Evolutionary conservation across 2,888 invertebrate genomes (phyloP).

Genomic region (Sphaerophoria rueppellii): DNA sequence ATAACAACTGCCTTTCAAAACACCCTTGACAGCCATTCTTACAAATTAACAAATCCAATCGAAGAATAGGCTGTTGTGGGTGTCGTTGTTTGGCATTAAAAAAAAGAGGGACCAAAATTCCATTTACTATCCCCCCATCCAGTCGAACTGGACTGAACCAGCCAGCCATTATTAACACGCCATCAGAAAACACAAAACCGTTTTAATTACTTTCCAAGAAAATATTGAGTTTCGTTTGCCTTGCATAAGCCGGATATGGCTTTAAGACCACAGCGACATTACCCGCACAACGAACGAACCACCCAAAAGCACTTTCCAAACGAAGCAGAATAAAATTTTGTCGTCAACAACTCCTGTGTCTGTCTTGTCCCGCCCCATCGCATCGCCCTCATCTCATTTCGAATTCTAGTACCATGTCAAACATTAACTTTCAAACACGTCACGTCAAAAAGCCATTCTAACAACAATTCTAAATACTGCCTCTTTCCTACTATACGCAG

Average conservation of each 20-base stretch:
- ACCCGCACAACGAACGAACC: neutral
- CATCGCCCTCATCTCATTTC: conserved; percentile 50
- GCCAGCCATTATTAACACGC: conserved; percentile 1
- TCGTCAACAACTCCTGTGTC: neutral
- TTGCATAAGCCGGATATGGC: neutral
- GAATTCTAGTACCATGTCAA: conserved; percentile 67
- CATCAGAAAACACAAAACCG: conserved; percentile 49
- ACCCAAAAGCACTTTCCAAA: conserved; percentile 14
- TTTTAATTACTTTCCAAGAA: conserved; percentile 67
- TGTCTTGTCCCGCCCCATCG: neutral
- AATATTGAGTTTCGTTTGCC: conserved; percentile 26
- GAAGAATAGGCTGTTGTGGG: conserved; percentile 38
- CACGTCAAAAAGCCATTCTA: conserved; percentile 70
- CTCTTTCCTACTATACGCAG: conserved; percentile 9
- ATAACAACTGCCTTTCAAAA: conserved; percentile 4
- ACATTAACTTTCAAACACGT: conserved; percentile 65
- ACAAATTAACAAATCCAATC: conserved; percentile 70
- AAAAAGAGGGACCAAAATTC: conserved; percentile 29
- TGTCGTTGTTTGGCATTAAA: neutral
- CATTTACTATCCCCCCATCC: conserved; percentile 28
- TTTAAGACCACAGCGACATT: neutral
- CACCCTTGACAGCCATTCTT: conserved; percentile 54
- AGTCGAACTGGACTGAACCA: neutral
- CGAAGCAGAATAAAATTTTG: conserved; percentile 12
- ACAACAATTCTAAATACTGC: conserved; percentile 45